These are phyloP conservation scores for Remorina albescens DNA, from an alignment of 2,797 vertebrate genomes.

Conservation along the genomic window DNA sequence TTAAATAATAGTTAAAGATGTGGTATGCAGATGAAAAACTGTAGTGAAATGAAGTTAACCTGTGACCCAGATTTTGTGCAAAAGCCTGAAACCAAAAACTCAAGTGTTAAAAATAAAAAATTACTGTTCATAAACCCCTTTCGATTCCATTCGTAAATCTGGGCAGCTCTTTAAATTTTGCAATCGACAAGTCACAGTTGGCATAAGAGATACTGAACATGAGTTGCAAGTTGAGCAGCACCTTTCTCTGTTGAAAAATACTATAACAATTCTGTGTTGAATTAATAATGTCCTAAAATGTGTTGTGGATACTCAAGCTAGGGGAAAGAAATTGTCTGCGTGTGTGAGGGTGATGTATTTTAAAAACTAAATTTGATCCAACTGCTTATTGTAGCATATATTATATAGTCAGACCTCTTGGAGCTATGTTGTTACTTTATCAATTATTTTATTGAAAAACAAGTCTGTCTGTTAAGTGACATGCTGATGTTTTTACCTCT, in stretches of 20 bases:
- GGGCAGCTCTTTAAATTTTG: not conserved
- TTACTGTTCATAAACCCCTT: not conserved
- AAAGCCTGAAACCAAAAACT: not conserved
- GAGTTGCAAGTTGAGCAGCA: not conserved
- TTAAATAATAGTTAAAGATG: not conserved
- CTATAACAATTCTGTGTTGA: not conserved
- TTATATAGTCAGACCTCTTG: not conserved
- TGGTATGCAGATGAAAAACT: not conserved
- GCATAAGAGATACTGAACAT: not conserved
- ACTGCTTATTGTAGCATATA: not conserved
- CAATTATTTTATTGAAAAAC: not conserved
- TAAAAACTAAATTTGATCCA: no score
- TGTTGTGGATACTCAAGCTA: no score
- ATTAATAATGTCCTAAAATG: no score
- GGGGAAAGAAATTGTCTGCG: no score
- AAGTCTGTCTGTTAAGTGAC: not conserved
- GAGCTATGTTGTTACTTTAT: not conserved
- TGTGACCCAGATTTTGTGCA: not conserved
- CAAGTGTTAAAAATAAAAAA: not conserved
- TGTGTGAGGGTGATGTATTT: no score
- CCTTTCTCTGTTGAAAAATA: not conserved
- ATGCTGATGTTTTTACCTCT: not conserved
- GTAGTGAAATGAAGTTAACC: not conserved
- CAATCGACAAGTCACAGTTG: not conserved
- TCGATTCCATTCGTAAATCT: not conserved